Evolutionary conservation across 2,888 invertebrate species (phyloP).

Genomic region (Andrena fulva): DNA sequence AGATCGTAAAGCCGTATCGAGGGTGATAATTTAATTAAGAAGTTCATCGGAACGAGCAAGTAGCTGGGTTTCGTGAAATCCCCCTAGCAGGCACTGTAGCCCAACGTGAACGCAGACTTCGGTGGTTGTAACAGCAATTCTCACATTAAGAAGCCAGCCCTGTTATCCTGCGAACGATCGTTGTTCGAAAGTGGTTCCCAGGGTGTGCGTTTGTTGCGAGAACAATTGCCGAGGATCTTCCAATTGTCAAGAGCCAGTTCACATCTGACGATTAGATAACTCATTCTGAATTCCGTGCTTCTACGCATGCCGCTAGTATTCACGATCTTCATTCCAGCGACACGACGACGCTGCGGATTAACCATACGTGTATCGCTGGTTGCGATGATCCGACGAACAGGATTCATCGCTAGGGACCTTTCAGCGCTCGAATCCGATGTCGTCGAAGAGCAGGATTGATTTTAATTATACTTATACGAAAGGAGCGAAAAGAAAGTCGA

Average conservation of each 20-base stretch:
- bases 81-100: constrained; percentile 1
- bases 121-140: constrained; percentile 35
- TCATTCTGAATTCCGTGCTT: constrained; percentile 23
- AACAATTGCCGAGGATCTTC: constrained; percentile 57
- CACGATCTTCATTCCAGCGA: constrained; percentile 13
- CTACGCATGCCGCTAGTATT: constrained; percentile 5
- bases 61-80: constrained; percentile 5
- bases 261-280: constrained; percentile 59
- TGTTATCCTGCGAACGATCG: constrained; percentile 49
- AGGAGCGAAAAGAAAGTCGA: too few species aligned
- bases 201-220: constrained; percentile 35
- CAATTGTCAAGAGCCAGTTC: constrained; percentile 60
- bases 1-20: too few species aligned
- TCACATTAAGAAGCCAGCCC: constrained; percentile 48
- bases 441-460: not conserved
- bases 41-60: not conserved
- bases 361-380: not conserved
- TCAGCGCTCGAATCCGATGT: not conserved
- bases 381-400: not conserved
- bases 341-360: constrained; percentile 1
- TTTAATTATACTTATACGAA: not conserved
- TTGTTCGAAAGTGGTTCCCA: constrained; percentile 54
- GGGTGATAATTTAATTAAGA: constrained; percentile 18
- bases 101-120: constrained; percentile 10
- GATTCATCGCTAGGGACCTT: not conserved